Evolutionary conservation across 2,113 vertebrate genomes (phyloP), one percentile per base, ranked within the genome.

Genomic region (Etia nguti): DNA sequence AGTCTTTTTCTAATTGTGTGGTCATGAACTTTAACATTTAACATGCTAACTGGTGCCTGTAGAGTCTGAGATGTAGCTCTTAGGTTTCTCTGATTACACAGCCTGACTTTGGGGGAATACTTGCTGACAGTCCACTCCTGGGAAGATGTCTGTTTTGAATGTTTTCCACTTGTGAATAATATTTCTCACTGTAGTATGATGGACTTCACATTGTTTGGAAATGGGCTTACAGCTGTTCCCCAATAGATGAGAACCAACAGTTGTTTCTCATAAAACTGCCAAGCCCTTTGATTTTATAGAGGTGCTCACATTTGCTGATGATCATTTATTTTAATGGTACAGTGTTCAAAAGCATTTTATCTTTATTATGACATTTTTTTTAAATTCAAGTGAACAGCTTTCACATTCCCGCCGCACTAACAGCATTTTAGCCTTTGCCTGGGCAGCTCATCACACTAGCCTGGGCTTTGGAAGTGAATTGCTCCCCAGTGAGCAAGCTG

Each of bases 381-480:
- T 4, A 26, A 57, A 2, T 2, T n/a, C 52, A n/a, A 75, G 34
- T 85, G 15, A 77, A 57, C 9, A 56, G 65, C 12, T 59, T 48
- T 83, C 16, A 54, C 80, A 86, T 43, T 68, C 26, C 8, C 60
- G 48, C n/a, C 56, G 75, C 82, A 11, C 15, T 88, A 75, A 2
- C 59, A 82, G 62, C 65, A 79, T 85, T 79, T 93, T 56, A 79
- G 86, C 65, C 12, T 65, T 54, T 83, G 31, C 75, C 84, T 55
- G 50, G 70, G 83, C 31, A 68, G 88, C 81, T 91, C 80, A 81
- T 93, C 86, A 94, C 88, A 88, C 86, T 31, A 81, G 59, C 89
- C 79, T 68, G 82, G 79, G 90, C 87, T 88, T 85, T 62, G 65
- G 41, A 82, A 70, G 86, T 87, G 94, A 94, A 96, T 94, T 94